These are phyloP conservation scores for Arnoldichthys spilopterus DNA, from an alignment of 2,797 vertebrate species.

Conservation along the genomic window DNA sequence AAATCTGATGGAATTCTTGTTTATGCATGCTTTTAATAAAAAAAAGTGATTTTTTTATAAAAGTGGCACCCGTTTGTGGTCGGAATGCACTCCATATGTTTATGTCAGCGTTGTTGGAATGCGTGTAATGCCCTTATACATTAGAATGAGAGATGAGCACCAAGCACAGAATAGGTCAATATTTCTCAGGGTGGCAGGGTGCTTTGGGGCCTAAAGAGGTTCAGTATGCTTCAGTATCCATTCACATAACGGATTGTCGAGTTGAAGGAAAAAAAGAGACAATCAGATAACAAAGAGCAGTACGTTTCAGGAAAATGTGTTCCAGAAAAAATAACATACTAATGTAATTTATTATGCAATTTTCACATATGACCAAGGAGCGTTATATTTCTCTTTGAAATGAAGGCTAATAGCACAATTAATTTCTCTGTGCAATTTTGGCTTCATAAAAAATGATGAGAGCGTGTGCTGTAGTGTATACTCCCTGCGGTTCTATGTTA, in stretches of 20 bases:
- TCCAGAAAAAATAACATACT: not conserved
- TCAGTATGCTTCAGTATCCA: not conserved
- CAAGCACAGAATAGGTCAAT: not conserved
- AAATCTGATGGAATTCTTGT: not conserved
- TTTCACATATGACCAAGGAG: not conserved
- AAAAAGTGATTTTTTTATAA: not conserved
- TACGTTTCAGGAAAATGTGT: not conserved
- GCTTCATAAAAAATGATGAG: not conserved
- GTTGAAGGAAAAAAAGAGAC: not conserved
- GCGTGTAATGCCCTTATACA: not conserved
- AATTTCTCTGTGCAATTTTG: not conserved
- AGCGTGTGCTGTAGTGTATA: not conserved
- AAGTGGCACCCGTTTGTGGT: not conserved
- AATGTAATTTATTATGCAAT: not conserved
- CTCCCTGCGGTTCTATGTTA: not conserved
- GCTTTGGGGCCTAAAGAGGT: not conserved
- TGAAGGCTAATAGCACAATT: not conserved
- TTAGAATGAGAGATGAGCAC: constrained; percentile 3
- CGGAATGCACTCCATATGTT: not conserved
- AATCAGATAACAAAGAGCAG: not conserved
- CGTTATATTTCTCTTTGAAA: not conserved
- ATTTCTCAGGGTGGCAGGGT: constrained; percentile 3
- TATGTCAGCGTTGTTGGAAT: constrained; percentile 8
- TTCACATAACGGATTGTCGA: not conserved
- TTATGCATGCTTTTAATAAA: not conserved